Percentiles rank a stretch among this genome's conserved stretches.
Evolutionary conservation across 2,888 invertebrate genomes (phyloP).

Genomic region (Leptinotarsa peninsularis): DNA sequence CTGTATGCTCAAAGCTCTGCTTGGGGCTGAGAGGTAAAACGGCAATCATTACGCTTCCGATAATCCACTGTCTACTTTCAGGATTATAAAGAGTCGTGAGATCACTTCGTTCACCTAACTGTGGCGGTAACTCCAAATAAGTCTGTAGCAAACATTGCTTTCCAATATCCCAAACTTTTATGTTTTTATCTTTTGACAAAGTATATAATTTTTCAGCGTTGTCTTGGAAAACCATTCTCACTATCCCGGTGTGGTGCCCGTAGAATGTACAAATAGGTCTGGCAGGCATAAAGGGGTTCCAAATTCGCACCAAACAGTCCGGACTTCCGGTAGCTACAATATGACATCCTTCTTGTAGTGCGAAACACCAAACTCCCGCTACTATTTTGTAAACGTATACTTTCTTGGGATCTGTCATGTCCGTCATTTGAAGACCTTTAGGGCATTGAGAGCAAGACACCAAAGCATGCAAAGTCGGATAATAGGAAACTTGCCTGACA

Average conservation of each 20-base stretch:
- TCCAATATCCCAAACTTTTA: constrained; percentile 83
- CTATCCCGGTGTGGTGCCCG: constrained; percentile 78
- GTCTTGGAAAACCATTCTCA: constrained; percentile 76
- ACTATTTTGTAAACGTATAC: constrained; percentile 67
- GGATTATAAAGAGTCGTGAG: constrained; percentile 71
- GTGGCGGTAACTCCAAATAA: constrained; percentile 74
- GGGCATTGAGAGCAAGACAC: constrained; percentile 71
- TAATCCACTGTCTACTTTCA: constrained; percentile 74
- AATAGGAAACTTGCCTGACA: constrained; percentile 77
- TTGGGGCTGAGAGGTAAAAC: constrained; percentile 74
- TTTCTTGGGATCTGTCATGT: constrained; percentile 57
- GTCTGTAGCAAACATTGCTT: constrained; percentile 78
- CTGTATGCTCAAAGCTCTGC: constrained; percentile 76
- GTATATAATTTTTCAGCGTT: constrained; percentile 77
- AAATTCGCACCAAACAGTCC: constrained; percentile 77
- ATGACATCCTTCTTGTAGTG: constrained; percentile 69
- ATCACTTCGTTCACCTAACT: constrained; percentile 73
- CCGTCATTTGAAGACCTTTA: constrained; percentile 73
- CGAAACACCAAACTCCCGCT: constrained; percentile 75
- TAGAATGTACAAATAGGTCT: constrained; percentile 74
- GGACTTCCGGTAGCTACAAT: constrained; percentile 79
- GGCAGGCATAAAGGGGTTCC: constrained; percentile 83
- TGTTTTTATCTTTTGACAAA: constrained; percentile 76
- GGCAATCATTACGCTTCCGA: constrained; percentile 76
- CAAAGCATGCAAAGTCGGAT: constrained; percentile 74